phyloP scores from a whole-genome alignment of 2,113 vertebrate species.

The Eulemur macaco region DNA sequence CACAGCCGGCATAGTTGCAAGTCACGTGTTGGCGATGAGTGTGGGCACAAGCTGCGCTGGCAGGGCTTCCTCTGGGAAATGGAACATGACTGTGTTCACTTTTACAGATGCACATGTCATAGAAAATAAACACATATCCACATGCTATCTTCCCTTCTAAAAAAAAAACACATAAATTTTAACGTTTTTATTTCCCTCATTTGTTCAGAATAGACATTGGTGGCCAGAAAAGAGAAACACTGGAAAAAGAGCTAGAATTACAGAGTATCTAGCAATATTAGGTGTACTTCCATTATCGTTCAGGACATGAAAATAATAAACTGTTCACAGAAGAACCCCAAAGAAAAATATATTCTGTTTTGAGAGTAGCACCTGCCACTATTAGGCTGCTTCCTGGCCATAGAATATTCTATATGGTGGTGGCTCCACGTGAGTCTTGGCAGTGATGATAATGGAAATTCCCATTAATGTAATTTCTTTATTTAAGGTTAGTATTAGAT shows the following conservation, averaged over 20 bases:
- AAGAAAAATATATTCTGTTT: background rate
- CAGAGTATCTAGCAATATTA: background rate
- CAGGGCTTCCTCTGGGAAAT: background rate
- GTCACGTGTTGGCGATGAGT: background rate
- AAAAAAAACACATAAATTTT: background rate
- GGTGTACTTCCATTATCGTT: background rate
- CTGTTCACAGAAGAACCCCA: background rate
- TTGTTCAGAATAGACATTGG: background rate
- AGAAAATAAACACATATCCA: background rate
- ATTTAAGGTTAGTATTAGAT: background rate
- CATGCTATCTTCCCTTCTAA: background rate
- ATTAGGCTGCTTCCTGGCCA: background rate
- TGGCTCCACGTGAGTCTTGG: background rate
- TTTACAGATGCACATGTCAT: background rate
- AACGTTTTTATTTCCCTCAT: background rate
- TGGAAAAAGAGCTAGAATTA: background rate
- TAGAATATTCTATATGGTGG: background rate
- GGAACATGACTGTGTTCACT: background rate
- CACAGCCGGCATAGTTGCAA: accelerated
- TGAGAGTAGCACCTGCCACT: background rate
- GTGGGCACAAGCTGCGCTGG: accelerated
- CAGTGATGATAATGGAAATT: background rate
- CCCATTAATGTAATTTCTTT: background rate
- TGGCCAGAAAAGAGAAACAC: background rate
- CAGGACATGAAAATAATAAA: background rate